A percentile compares a stretch with the other conserved stretches of the same genome.
These are phyloP conservation scores for Zophobas atratus DNA, from an alignment of 1,140 invertebrate species.

Conservation along the genomic window DNA sequence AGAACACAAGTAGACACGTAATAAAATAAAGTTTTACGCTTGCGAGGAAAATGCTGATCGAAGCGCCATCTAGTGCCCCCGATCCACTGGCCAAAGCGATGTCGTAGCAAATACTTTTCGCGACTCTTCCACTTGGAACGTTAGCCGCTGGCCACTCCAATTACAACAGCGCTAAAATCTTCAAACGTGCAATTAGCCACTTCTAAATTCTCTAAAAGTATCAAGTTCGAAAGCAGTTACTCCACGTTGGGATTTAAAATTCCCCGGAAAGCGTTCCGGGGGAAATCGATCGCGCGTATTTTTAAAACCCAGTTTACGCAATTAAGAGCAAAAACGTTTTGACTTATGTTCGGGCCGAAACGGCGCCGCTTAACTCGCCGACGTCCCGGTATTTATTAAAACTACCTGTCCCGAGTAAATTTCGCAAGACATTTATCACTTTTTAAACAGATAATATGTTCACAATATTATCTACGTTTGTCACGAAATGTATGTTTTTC, in stretches of 20 bases:
- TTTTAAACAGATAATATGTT: background rate
- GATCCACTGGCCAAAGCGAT: no score
- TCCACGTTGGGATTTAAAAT: no score
- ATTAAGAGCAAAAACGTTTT: background rate
- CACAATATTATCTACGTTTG: conserved; percentile 30
- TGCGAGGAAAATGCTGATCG: no score
- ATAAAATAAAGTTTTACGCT: no score
- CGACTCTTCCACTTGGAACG: background rate
- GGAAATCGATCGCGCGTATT: background rate
- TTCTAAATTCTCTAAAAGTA: background rate
- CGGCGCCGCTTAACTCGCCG: no score
- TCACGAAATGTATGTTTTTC: conserved; percentile 40
- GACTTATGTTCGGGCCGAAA: no score
- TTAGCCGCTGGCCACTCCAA: background rate
- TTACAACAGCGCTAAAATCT: background rate
- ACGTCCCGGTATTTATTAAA: no score
- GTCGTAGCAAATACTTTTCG: no score
- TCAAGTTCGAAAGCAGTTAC: background rate
- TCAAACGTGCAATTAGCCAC: background rate
- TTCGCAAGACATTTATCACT: conserved; percentile 5
- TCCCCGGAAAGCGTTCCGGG: no score
- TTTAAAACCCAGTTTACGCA: background rate
- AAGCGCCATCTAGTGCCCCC: no score
- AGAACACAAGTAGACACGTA: no score
- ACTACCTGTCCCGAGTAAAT: background rate